A percentile compares a stretch with the other conserved stretches of the same genome.
Conservation (phyloP, 2,888 invertebrate species). For the Eubasilissa splendida region DNA sequence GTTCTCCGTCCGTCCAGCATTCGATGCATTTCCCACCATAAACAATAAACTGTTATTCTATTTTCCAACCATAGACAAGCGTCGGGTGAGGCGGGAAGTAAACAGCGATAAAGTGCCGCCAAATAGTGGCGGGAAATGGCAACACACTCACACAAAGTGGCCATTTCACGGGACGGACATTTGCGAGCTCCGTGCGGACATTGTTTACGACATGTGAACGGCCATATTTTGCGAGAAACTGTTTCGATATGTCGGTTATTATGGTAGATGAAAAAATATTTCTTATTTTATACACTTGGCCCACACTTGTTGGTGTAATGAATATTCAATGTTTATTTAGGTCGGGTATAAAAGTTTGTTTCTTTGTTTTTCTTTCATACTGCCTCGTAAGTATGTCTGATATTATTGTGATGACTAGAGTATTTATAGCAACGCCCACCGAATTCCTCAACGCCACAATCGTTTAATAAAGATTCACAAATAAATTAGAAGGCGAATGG, state of each 20-base stretch:
- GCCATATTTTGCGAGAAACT: constrained; percentile 35
- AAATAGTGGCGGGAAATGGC: constrained; percentile 40
- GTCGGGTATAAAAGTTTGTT: constrained; percentile 25
- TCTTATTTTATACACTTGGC: constrained; percentile 1
- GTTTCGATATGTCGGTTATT: constrained; percentile 35
- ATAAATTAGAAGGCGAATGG: too few relatives aligned
- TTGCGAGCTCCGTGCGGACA: constrained; percentile 18
- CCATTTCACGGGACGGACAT: constrained; percentile 35
- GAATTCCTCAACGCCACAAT: background rate
- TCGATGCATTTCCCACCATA: constrained; percentile 50
- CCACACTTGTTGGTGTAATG: constrained; percentile 23
- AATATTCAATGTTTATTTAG: constrained; percentile 22
- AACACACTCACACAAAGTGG: constrained; percentile 42
- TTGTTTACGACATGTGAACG: constrained; percentile 36
- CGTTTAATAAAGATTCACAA: background rate
- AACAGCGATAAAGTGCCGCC: constrained; percentile 45
- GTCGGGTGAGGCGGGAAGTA: constrained; percentile 12
- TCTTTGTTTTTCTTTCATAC: constrained; percentile 9
- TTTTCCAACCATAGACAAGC: constrained; percentile 28
- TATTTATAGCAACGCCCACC: background rate
- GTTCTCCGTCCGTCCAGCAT: constrained; percentile 8
- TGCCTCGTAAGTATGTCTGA: background rate
- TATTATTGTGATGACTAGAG: background rate
- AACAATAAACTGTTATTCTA: constrained; percentile 42
- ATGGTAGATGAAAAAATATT: constrained; percentile 22